Conservation (phyloP, 2,888 invertebrate genomes). For the Cryptophagus acutangulus region DNA sequence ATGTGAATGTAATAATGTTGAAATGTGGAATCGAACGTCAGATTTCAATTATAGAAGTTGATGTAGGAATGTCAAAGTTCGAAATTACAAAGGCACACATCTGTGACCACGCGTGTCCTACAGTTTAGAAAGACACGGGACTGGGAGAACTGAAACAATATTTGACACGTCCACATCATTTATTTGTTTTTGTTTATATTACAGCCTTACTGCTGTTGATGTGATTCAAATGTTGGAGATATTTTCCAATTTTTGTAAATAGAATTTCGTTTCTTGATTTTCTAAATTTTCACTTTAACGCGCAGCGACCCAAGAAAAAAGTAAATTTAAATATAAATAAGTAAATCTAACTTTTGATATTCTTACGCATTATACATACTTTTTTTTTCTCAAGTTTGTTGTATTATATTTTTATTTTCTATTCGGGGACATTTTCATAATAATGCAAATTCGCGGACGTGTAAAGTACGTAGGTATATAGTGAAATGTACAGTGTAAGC, state of each 20-base stretch:
- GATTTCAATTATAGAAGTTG: slow-evolving; percentile 32
- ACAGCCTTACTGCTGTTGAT: slow-evolving; percentile 27
- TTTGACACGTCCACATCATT: slow-evolving; percentile 38
- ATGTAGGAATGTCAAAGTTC: slow-evolving; percentile 42
- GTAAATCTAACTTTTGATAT: no score
- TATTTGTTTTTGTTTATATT: slow-evolving; percentile 35
- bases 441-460: not conserved
- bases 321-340: no score
- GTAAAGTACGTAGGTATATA: not conserved
- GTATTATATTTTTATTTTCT: slow-evolving; percentile 1
- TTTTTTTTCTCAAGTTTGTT: no score
- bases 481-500: slow-evolving; percentile 1
- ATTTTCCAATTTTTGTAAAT: slow-evolving; percentile 26
- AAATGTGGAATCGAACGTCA: slow-evolving; percentile 12
- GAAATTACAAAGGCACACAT: slow-evolving; percentile 38
- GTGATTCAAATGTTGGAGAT: slow-evolving; percentile 23
- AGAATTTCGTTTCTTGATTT: slow-evolving; percentile 22
- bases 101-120: slow-evolving; percentile 36
- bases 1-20: no score
- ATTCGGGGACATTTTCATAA: not conserved
- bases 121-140: slow-evolving; percentile 24
- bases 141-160: slow-evolving; percentile 28
- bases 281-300: slow-evolving; percentile 5
- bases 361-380: no score
- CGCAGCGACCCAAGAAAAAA: no score